phyloP scores from a whole-genome alignment of 2,113 vertebrate genomes.

The Merops nubicus region DNA sequence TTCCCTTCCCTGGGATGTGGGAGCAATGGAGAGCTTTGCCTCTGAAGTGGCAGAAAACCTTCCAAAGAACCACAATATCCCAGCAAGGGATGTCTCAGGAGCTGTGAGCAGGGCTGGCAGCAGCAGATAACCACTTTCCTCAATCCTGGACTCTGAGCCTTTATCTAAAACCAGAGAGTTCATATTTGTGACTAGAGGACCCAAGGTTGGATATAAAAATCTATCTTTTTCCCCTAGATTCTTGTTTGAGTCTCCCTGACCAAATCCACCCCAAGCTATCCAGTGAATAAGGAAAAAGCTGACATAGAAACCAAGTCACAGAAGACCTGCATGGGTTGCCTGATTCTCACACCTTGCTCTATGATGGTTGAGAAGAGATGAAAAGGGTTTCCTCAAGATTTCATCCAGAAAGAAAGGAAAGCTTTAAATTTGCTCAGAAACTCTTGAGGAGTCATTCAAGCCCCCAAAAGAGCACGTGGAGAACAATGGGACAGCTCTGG shows the following conservation, averaged over 20 bases:
- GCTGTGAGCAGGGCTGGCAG: neutral
- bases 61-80: neutral
- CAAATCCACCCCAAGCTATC: neutral
- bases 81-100: rapidly evolving
- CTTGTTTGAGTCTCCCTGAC: neutral
- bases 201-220: neutral
- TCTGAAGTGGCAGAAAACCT: neutral
- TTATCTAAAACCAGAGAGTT: neutral
- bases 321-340: neutral
- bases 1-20: neutral
- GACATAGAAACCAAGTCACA: neutral
- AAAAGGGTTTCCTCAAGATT: neutral
- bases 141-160: neutral
- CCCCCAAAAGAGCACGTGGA: rapidly evolving
- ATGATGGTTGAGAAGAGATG: neutral
- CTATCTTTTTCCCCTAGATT: neutral
- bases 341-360: neutral
- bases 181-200: neutral
- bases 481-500: neutral
- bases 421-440: neutral
- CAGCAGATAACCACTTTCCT: neutral
- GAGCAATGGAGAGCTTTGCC: neutral
- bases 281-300: neutral
- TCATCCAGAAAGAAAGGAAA: neutral
- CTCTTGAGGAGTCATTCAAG: neutral